These are phyloP conservation scores for Rutilus rutilus DNA, from an alignment of 2,113 vertebrate genomes.

Conservation along the genomic window DNA sequence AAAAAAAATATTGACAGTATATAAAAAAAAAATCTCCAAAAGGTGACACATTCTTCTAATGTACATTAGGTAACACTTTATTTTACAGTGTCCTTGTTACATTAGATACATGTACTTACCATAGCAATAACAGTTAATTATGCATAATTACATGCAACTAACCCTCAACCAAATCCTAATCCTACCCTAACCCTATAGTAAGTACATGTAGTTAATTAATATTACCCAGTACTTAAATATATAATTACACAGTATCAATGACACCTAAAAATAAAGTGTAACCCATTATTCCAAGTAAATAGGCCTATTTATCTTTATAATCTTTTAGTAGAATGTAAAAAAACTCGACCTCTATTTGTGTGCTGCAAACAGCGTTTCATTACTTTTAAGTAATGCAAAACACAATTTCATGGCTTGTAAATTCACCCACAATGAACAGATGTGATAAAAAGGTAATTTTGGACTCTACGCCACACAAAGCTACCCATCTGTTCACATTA, in stretches of 20 bases:
- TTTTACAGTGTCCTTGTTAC: too few relatives aligned
- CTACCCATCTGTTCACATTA: neutral
- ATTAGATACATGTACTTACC: too few relatives aligned
- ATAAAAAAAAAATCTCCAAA: neutral
- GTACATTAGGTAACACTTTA: too few relatives aligned
- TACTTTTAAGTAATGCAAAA: slow-evolving; percentile 3
- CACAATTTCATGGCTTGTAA: neutral
- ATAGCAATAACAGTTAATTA: too few relatives aligned
- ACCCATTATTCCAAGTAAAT: neutral
- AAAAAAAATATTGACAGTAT: neutral
- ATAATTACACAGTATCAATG: too few relatives aligned
- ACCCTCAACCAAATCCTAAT: too few relatives aligned
- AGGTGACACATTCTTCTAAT: too few relatives aligned
- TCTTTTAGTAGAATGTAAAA: neutral
- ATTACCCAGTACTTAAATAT: too few relatives aligned
- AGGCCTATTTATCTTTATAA: neutral
- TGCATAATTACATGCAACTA: too few relatives aligned
- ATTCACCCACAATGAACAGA: slow-evolving; percentile 2
- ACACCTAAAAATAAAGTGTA: too few relatives aligned
- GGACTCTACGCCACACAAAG: slow-evolving; percentile 12
- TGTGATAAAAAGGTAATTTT: slow-evolving; percentile 21
- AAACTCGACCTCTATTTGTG: neutral
- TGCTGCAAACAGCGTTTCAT: neutral
- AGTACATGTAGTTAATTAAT: too few relatives aligned
- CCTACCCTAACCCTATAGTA: too few relatives aligned